Evolutionary conservation across 2,888 invertebrate species (phyloP).

Genomic region (Lasioglossum vierecki): DNA sequence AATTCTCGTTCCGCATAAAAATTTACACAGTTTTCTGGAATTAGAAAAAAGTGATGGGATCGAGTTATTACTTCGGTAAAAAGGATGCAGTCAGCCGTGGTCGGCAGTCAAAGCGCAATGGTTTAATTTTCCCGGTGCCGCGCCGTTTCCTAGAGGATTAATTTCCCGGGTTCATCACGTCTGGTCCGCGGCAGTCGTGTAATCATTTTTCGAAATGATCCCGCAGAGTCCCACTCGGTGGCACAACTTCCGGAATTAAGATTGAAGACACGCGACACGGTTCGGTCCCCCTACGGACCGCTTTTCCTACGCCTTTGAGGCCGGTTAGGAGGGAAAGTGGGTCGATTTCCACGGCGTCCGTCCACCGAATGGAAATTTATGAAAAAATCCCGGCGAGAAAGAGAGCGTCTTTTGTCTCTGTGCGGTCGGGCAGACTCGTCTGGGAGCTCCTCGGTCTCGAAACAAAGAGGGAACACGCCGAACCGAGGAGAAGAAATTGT

Average conservation of each 20-base stretch:
- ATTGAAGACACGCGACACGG: not conserved
- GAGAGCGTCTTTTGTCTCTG: conserved; percentile 17
- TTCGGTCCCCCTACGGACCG: not conserved
- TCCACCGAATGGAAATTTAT: conserved; percentile 21
- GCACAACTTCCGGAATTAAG: not conserved
- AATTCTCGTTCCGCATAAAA: not conserved
- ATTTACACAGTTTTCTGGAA: not conserved
- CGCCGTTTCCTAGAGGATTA: not conserved
- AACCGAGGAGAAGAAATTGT: conserved; percentile 22
- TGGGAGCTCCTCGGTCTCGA: not conserved
- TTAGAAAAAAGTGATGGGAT: not conserved
- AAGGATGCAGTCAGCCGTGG: not conserved
- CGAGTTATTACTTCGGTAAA: not conserved
- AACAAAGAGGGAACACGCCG: not conserved
- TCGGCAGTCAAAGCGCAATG: not conserved
- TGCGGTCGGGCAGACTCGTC: conserved; percentile 6
- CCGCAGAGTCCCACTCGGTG: not conserved
- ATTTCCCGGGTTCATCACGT: not conserved
- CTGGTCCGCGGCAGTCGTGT: not conserved
- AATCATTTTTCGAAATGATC: conserved; percentile 8
- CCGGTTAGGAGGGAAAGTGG: conserved; percentile 17
- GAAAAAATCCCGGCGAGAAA: conserved; percentile 18
- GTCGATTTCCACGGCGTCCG: conserved; percentile 30
- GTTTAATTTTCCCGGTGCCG: not conserved
- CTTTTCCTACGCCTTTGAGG: conserved; percentile 24